A percentile compares a stretch with the other conserved stretches of the same genome.
Conservation (phyloP, 1,140 invertebrate genomes). For the Calosoma granatense region DNA sequence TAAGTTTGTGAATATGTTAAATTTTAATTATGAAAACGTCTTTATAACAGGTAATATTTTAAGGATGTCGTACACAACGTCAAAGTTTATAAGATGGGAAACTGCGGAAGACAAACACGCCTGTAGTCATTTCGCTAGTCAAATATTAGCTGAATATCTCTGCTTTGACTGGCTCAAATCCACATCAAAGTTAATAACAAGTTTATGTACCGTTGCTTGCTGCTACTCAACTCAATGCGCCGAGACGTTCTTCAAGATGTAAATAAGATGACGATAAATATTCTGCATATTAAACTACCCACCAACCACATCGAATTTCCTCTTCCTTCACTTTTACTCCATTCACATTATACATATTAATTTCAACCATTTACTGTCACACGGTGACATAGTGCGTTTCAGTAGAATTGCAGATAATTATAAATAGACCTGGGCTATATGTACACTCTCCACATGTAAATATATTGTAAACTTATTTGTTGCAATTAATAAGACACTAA, state of each 20-base stretch:
- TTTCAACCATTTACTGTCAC: no score
- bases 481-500: no score
- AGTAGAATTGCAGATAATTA: no score
- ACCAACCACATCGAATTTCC: no score
- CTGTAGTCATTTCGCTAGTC: slow-evolving; percentile 4
- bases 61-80: neutral
- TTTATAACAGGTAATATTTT: slow-evolving; percentile 8
- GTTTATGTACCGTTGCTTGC: neutral
- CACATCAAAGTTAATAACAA: slow-evolving; percentile 9
- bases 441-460: no score
- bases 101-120: neutral
- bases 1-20: no score
- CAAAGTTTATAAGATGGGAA: slow-evolving; percentile 6
- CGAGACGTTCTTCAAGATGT: neutral
- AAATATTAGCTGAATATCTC: slow-evolving; percentile 8
- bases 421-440: no score
- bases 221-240: neutral
- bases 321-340: no score
- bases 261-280: neutral
- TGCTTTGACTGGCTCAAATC: neutral
- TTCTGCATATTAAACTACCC: no score
- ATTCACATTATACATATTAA: no score
- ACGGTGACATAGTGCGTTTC: no score
- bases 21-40: slow-evolving; percentile 4
- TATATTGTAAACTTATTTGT: no score